Evolutionary conservation across 1,140 invertebrate species (phyloP), one percentile per base, ranked within the genome.

Genomic region (Atta colombica): DNA sequence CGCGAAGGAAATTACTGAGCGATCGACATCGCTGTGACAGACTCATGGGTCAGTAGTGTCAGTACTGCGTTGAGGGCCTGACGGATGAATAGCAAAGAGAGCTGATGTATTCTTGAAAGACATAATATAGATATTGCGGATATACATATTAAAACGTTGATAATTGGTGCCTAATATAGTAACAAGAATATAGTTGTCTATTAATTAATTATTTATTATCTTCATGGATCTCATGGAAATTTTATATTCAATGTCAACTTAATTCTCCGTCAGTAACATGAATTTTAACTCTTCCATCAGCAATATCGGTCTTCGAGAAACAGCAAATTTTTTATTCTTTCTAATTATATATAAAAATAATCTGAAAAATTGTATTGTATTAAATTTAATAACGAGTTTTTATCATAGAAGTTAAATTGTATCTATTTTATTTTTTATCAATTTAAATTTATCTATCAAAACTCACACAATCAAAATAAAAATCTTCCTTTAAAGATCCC

Each of bases 1-100:
- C 93, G 87, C 88, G 91, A 88, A 93, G 93, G 89, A 94, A 94
- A 94, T 94, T 93, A 93, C 90, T 77, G 77, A 63, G 77, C 61
- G 78, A 86, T 90, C 87, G 78, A 89, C 63, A 61, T 53, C n/a
- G 51, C 31, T 25, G 35, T 65, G 61, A 60, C 71, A 61, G 53
- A 28, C 80, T 75, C 60, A 8, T 53, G 63, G 60, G 28, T 58
- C 65, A 28, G 72, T 51, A 60, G 63, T 55, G 21, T 58, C 65
- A 21, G 72, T 51, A 53, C 28, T 21, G 71, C 53, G 69, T 12
- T 14, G 45, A 61, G 51, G 72, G 21, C 45, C 69, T n/a, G 65
- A 78, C 51, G 63, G 21, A 51, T 25, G 51, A 72, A 61, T 21
- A 61, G 25, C 39, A 78, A 21, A n/a, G 68, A 16, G 35, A 45